Conservation (phyloP, 2,797 vertebrate genomes). For the Mico argentatus region DNA sequence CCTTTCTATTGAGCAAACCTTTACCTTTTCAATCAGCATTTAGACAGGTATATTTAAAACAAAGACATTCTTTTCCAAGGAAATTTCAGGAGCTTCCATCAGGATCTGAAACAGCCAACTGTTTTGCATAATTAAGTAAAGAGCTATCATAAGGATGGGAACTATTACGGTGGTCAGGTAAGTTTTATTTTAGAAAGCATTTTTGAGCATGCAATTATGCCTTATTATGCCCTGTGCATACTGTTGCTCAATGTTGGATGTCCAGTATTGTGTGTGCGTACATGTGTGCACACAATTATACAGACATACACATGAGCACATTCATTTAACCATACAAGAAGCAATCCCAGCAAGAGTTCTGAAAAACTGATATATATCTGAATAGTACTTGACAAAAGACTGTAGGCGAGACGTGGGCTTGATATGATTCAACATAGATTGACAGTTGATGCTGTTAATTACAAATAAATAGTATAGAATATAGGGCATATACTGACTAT, state of each 20-base stretch:
- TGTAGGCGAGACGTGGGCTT: neutral
- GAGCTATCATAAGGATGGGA: neutral
- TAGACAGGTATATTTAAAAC: neutral
- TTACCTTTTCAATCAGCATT: constrained; percentile 10
- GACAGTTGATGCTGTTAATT: neutral
- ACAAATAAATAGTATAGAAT: neutral
- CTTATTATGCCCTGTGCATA: neutral
- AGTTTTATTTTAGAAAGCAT: constrained; percentile 1
- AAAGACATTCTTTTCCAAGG: neutral
- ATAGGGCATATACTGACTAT: neutral
- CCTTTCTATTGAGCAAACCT: neutral
- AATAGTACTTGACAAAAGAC: neutral
- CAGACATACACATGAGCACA: neutral
- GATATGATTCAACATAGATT: neutral
- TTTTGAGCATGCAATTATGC: neutral
- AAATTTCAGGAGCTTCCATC: neutral
- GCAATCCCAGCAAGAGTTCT: neutral
- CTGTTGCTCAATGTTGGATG: neutral
- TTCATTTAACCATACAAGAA: neutral
- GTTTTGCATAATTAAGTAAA: neutral
- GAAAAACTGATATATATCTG: neutral
- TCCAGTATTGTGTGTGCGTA: neutral
- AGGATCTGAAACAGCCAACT: neutral
- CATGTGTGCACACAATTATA: neutral
- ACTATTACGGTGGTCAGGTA: neutral